These are phyloP conservation scores for Diceros bicornis DNA, from an alignment of 2,797 vertebrate species.

Conservation along the genomic window DNA sequence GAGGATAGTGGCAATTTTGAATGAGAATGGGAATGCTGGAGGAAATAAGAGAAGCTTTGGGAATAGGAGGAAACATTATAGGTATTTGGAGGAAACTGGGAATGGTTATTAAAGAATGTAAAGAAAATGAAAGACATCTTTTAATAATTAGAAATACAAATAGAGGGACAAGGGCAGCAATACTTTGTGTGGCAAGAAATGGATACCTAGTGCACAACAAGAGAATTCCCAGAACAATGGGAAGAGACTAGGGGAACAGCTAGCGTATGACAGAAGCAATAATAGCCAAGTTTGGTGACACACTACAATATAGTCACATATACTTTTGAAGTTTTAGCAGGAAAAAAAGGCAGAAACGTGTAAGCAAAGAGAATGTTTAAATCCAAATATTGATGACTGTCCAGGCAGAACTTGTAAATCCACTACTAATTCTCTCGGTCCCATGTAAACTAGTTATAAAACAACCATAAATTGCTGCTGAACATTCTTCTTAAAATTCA, in stretches of 20 bases:
- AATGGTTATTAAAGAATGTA: not conserved
- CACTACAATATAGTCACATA: not conserved
- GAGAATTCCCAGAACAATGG: not conserved
- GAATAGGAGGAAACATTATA: not conserved
- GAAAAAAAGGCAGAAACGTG: not conserved
- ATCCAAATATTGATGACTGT: not conserved
- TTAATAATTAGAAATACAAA: not conserved
- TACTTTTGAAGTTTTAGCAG: not conserved
- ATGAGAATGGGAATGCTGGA: not conserved
- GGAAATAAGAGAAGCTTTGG: not conserved
- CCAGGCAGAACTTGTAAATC: not conserved
- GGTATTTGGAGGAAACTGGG: not conserved
- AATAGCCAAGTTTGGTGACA: not conserved
- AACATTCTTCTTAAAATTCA: constrained; percentile 47
- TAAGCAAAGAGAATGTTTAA: constrained; percentile 1
- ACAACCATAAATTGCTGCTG: not conserved
- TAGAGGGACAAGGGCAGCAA: not conserved
- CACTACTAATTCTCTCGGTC: not conserved
- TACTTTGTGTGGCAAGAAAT: not conserved
- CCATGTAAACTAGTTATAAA: not conserved
- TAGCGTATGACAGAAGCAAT: not conserved
- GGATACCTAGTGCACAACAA: not conserved
- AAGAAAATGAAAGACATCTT: not conserved
- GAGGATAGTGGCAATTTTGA: not conserved
- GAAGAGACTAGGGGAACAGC: not conserved